Evolutionary conservation across 35 echinoderm and acorn worm genomes (phyloP), one percentile per base, ranked within the genome.

Genomic region (Ophioderma brevispina): DNA sequence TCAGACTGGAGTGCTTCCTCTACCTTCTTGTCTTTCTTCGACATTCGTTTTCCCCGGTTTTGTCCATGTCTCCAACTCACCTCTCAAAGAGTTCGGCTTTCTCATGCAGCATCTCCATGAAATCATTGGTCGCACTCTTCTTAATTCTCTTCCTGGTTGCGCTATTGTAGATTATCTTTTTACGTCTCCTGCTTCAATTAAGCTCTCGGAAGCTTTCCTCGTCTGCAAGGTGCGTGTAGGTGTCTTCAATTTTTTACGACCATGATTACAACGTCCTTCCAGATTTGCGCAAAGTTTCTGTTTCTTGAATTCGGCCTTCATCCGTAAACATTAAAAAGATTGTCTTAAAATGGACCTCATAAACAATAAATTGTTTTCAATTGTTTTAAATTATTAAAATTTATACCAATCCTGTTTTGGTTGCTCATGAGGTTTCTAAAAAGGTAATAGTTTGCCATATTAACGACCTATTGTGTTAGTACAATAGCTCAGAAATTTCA

Each of bases 221-320:
- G 46, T 92, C 78, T 21, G 64, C 55, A 14, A 98, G 88, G 18
- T 88, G 77, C 28, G 78, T 79, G 37, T 80, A 64, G 39, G 92
- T 82, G 35, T 84, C 82, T 0, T 94, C 77, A 15, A 82, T 84
- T 82, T 43, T 86, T 41, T 1, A 87, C 86, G 35, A 86, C 90
- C 1, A 93, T 86, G 23, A 92, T 52, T 13, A 98, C 90, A 31
- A 90, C 87, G 36, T 94, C 85, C 2, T 36, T 80, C 36, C 87
- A 80, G 19, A 80, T 56, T 55, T 92, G 37, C 28, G 94, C 63
- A 5, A 98, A 52, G 46, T 21, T 52, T 52, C 46, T n/a, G 92
- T 59, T 95, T 92, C 38, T 89, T 89, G 90, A 98, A 98, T 5
- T 98, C 96, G 39, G 52, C 87, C 76, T 98, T 95, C 96, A 98